Evolutionary conservation across 30 jellyfish, hydroid and myxozoan species (phyloP).

Genomic region (Turritopsis rubra): DNA sequence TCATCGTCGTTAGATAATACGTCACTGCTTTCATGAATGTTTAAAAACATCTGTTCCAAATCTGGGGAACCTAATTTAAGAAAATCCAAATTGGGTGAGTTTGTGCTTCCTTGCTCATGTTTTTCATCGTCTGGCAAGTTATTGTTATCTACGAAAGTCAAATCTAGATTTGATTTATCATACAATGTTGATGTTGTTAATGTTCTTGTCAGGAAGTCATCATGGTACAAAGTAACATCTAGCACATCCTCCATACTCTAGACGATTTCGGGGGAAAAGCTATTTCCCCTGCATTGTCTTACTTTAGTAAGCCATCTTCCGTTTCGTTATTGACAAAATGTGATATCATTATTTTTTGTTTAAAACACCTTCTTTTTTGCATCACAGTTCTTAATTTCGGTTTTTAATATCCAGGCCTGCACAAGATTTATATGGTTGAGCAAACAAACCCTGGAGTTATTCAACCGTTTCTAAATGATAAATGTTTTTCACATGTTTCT

Average conservation of each 20-base stretch:
- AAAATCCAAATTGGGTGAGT: slow-evolving; percentile 92
- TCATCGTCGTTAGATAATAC: slow-evolving; percentile 8
- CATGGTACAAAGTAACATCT: slow-evolving; percentile 91
- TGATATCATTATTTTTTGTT: background rate
- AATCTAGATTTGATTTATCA: slow-evolving; percentile 64
- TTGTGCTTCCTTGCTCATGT: slow-evolving; percentile 20
- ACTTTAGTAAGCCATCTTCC: background rate
- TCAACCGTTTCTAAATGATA: slow-evolving; percentile 23
- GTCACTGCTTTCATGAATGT: slow-evolving; percentile 65
- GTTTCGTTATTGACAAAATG: background rate
- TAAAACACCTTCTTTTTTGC: background rate
- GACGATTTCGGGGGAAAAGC: slow-evolving; percentile 7
- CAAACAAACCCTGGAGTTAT: slow-evolving; percentile 25
- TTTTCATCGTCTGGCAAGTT: slow-evolving; percentile 37
- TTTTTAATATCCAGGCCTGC: background rate
- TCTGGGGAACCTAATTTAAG: slow-evolving; percentile 97
- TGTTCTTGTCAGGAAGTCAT: slow-evolving; percentile 78
- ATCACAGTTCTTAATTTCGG: background rate
- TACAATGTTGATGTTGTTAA: slow-evolving; percentile 71
- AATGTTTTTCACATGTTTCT: background rate
- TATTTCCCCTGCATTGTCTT: background rate
- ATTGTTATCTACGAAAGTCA: slow-evolving; percentile 60
- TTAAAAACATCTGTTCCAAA: slow-evolving; percentile 91
- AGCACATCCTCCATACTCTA: slow-evolving; percentile 78
- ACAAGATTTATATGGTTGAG: slow-evolving; percentile 15